Conservation (phyloP, 2,888 invertebrate genomes). For the Encarsia formosa region DNA sequence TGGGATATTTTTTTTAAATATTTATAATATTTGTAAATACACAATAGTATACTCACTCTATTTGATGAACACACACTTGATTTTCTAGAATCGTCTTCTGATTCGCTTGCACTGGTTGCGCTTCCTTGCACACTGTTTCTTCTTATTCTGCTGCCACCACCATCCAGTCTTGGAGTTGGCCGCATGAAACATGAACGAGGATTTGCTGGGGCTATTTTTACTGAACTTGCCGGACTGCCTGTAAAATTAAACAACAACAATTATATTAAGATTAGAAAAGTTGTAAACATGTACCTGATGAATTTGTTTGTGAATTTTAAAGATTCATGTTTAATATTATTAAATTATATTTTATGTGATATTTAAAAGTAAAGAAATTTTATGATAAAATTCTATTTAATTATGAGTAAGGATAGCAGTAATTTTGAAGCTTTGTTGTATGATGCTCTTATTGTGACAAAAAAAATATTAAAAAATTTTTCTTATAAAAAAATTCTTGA, state of each 20-base stretch:
- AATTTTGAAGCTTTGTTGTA: conserved; percentile 10
- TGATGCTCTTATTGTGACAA: too few relatives aligned
- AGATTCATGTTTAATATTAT: conserved; percentile 1
- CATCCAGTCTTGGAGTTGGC: conserved; percentile 65
- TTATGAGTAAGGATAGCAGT: conserved; percentile 5
- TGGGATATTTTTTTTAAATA: too few relatives aligned
- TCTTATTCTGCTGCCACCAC: conserved; percentile 49
- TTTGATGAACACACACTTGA: conserved; percentile 25
- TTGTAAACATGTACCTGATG: too few relatives aligned
- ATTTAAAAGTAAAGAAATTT: background rate
- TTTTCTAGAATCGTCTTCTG: conserved; percentile 60
- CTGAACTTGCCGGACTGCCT: conserved; percentile 52
- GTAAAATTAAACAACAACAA: conserved; percentile 18
- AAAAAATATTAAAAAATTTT: too few relatives aligned
- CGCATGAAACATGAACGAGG: conserved; percentile 63
- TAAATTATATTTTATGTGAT: background rate
- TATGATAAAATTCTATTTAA: background rate
- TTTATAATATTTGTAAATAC: too few relatives aligned
- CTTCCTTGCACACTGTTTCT: conserved; percentile 60
- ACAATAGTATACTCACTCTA: conserved; percentile 49
- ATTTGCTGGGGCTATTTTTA: conserved; percentile 51
- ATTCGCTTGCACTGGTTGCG: conserved; percentile 61
- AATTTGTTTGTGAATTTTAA: too few relatives aligned
- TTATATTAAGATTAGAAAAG: conserved; percentile 1
- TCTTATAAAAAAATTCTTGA: too few relatives aligned